Evolutionary conservation across 2,888 invertebrate species (phyloP), one percentile per base, ranked within the genome.

Genomic region (Latheticus oryzae): DNA sequence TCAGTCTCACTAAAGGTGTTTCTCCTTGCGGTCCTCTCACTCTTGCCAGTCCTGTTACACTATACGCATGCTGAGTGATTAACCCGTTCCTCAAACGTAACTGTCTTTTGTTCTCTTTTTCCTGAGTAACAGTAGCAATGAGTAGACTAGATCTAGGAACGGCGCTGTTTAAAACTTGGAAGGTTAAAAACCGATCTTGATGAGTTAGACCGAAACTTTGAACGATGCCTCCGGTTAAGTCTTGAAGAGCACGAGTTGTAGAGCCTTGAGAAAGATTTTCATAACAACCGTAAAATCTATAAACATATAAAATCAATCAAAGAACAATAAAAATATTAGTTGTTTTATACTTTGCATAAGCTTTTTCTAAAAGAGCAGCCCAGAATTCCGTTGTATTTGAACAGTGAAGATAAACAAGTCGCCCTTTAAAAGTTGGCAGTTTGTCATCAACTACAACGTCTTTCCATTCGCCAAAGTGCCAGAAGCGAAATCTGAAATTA

Each of bases 381-480:
- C 91, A 91, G 81, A 89, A 91, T 78, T 91, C 90, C 7, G 82
- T 80, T 33, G 81, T 79, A 72, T 85, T 85, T 9, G 83, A 79
- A 68, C 85, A 85, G 63, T 84, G 84, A 48, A 86, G 81, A 69
- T 83, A 85, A 42, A 88, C 81, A 13, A 87, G 81, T 50, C 86
- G 80, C 37, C 86, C 85, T 69, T 84, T 84, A 73, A 85, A 84
- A 5, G 87, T 86, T 30, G 91, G 91, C 68, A 91, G 80, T 67
- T 86, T 82, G 78, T 91, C 91, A 78, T 92, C 91, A 51, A 91
- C 84, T 15, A 85, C 76, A 47, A 91, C 83, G 73, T 90, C 90
- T 62, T 84, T 84, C 90, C 90, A 91, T 71, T 84, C 83, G 4
- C 90, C 90, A 76, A 89, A 91, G 78, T 88, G 88, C 91, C 91